Evolutionary conservation across 2,113 vertebrate species (phyloP).

Genomic region (Cyrtonyx montezumae): DNA sequence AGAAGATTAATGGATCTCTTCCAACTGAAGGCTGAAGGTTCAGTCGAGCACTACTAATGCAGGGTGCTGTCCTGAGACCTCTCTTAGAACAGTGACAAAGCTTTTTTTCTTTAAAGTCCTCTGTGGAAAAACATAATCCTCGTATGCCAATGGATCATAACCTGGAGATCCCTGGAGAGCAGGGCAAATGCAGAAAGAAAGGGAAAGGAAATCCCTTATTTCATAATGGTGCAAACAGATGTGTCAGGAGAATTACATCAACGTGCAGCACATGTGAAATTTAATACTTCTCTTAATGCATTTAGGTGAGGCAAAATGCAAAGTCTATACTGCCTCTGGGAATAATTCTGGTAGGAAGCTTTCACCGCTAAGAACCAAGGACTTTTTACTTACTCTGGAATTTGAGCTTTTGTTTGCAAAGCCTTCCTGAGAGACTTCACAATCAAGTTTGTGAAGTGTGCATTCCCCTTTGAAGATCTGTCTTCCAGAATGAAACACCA

Average conservation of each 20-base stretch:
- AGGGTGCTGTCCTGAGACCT: neutral
- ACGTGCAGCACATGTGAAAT: conserved; percentile 66
- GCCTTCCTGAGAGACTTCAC: conserved; percentile 51
- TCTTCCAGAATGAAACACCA: neutral
- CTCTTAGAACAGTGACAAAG: conserved; percentile 35
- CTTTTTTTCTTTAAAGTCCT: conserved; percentile 42
- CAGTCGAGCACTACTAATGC: neutral
- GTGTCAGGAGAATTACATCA: conserved; percentile 71
- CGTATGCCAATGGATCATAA: conserved; percentile 53
- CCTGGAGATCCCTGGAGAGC: conserved; percentile 24
- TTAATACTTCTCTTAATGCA: conserved; percentile 66
- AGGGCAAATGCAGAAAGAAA: conserved; percentile 59
- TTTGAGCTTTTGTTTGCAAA: conserved; percentile 67
- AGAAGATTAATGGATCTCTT: conserved; percentile 28
- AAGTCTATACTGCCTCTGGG: conserved; percentile 67
- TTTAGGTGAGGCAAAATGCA: conserved; percentile 70
- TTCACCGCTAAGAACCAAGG: conserved; percentile 63
- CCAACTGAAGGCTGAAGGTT: neutral
- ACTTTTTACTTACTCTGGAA: conserved; percentile 69
- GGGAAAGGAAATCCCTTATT: conserved; percentile 74
- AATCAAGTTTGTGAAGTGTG: conserved; percentile 16
- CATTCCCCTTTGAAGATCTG: conserved; percentile 5
- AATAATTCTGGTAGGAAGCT: conserved; percentile 66
- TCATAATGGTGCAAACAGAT: conserved; percentile 76
- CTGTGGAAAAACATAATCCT: conserved; percentile 52